Conservation (phyloP, 2,888 invertebrate genomes). For the Clepsis dumicolana region DNA sequence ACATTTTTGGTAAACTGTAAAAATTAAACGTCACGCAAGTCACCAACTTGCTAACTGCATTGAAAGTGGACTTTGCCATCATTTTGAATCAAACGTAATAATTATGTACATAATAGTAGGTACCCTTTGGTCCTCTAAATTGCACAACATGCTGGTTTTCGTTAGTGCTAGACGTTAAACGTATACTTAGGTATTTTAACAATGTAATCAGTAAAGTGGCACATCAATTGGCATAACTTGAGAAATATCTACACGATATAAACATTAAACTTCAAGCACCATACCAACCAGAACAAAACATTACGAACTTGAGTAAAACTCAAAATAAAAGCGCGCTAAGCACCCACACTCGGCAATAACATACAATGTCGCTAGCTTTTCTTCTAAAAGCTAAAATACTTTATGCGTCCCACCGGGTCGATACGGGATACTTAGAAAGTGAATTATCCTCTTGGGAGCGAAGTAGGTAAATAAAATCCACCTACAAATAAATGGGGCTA, state of each 20-base stretch:
- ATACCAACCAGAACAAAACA: background rate
- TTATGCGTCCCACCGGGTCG: conserved; percentile 79
- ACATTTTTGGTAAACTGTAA: too few species aligned
- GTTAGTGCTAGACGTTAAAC: too few species aligned
- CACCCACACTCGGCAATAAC: conserved; percentile 20
- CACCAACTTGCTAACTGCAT: too few species aligned
- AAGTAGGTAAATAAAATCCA: conserved; percentile 79
- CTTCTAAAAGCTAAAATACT: conserved; percentile 68
- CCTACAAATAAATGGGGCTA: conserved; percentile 81
- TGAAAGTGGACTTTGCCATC: too few species aligned
- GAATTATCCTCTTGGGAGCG: conserved; percentile 80
- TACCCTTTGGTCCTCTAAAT: too few species aligned
- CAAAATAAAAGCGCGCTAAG: conserved; percentile 26
- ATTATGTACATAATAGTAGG: too few species aligned
- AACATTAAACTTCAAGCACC: background rate
- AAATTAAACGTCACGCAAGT: too few species aligned
- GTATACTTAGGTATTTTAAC: too few species aligned
- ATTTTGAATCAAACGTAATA: too few species aligned
- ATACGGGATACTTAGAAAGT: conserved; percentile 81
- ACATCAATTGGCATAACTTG: too few species aligned
- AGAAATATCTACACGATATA: background rate
- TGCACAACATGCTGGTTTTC: too few species aligned
- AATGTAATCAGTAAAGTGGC: too few species aligned
- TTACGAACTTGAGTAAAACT: background rate
- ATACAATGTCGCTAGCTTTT: conserved; percentile 46